These are phyloP conservation scores for Priocnemis perturbator DNA, from an alignment of 2,888 invertebrate genomes.

Conservation along the genomic window DNA sequence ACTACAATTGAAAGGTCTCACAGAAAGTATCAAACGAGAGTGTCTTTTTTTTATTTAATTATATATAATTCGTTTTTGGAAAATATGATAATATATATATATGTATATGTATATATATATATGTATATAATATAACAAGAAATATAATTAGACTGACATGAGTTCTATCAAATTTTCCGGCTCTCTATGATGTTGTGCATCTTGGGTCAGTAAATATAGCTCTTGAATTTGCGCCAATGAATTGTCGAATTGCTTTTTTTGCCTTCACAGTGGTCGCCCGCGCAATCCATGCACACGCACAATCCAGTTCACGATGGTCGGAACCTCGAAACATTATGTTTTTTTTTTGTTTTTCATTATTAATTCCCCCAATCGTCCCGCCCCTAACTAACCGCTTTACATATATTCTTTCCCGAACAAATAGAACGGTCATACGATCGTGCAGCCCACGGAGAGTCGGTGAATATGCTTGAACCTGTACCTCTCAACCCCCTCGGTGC, in stretches of 20 bases:
- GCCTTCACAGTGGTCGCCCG: constrained; percentile 17
- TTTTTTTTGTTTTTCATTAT: constrained; percentile 11
- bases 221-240: constrained; percentile 46
- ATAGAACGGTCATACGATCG: background rate
- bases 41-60: constrained; percentile 68
- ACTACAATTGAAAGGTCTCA: constrained; percentile 30
- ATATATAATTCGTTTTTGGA: constrained; percentile 73
- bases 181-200: constrained; percentile 66
- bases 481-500: background rate
- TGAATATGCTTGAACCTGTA: constrained; percentile 15
- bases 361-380: background rate
- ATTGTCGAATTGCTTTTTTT: constrained; percentile 38
- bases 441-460: constrained; percentile 15
- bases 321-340: too few species aligned
- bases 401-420: too few species aligned
- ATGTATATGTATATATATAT: constrained; percentile 31
- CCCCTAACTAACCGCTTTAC: background rate
- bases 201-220: constrained; percentile 53
- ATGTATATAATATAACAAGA: constrained; percentile 73
- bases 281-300: constrained; percentile 3
- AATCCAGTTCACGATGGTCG: too few species aligned
- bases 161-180: constrained; percentile 69
- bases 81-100: constrained; percentile 69
- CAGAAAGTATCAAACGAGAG: constrained; percentile 56
- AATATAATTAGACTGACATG: constrained; percentile 72